phyloP scores from a whole-genome alignment of 2,113 vertebrate genomes.

The Speoplatyrhinus poulsoni region DNA sequence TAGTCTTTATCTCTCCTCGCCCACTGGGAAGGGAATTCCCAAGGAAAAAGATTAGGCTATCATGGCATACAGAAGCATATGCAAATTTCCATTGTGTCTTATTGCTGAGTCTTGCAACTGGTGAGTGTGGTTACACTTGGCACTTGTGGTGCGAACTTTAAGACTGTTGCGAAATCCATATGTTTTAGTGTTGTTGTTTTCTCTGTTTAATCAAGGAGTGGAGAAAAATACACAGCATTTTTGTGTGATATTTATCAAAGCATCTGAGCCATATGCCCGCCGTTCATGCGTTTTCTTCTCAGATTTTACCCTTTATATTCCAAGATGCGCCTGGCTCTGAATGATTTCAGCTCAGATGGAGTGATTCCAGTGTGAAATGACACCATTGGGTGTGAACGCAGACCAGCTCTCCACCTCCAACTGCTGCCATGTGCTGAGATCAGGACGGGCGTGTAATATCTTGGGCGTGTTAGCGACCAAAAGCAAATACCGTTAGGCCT shows the following conservation, averaged over 20 bases:
- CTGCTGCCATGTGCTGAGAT: slow-evolving; percentile 71
- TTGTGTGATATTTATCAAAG: slow-evolving; percentile 50
- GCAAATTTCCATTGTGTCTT: slow-evolving; percentile 42
- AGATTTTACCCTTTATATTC: slow-evolving; percentile 62
- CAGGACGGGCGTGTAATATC: slow-evolving; percentile 50
- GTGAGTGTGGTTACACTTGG: slow-evolving; percentile 40
- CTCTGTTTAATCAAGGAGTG: slow-evolving; percentile 36
- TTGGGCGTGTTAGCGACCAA: slow-evolving; percentile 60
- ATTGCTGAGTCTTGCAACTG: slow-evolving; percentile 49
- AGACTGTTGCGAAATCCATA: slow-evolving; percentile 44
- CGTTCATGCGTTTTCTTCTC: slow-evolving; percentile 43
- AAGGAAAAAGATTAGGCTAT: slow-evolving; percentile 10
- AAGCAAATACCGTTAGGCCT: slow-evolving; percentile 71
- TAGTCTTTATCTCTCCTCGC: slow-evolving; percentile 9
- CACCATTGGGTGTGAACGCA: slow-evolving; percentile 58
- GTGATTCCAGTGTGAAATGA: slow-evolving; percentile 68
- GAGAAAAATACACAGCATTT: slow-evolving; percentile 28
- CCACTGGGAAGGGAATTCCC: slow-evolving; percentile 7
- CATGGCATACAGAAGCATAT: slow-evolving; percentile 3
- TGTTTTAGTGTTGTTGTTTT: neutral
- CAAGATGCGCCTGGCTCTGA: slow-evolving; percentile 63
- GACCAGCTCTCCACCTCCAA: slow-evolving; percentile 60
- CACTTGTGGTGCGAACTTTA: slow-evolving; percentile 44
- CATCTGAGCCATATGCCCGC: slow-evolving; percentile 61
- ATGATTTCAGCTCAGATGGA: slow-evolving; percentile 67